These are phyloP conservation scores for Lathronympha strigana DNA, from an alignment of 2,888 invertebrate species.

Conservation along the genomic window DNA sequence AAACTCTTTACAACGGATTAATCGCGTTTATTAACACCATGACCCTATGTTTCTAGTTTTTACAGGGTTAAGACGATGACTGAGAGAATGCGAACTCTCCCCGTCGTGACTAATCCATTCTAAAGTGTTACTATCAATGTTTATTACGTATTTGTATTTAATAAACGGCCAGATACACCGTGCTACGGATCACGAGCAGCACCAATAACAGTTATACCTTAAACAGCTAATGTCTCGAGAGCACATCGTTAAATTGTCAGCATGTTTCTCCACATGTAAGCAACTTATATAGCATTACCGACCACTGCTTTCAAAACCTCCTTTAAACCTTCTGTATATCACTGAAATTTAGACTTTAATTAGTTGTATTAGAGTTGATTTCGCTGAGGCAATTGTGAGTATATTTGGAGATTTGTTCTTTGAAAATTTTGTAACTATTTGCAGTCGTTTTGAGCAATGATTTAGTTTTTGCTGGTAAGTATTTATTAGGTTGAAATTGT, in stretches of 20 bases:
- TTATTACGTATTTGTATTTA: too few relatives aligned
- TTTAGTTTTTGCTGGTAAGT: constrained; percentile 20
- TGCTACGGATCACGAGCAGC: constrained; percentile 3
- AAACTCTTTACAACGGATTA: too few relatives aligned
- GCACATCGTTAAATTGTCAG: constrained; percentile 30
- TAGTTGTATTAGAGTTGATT: neutral
- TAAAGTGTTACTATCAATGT: too few relatives aligned
- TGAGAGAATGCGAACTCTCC: too few relatives aligned
- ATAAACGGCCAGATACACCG: constrained; percentile 15
- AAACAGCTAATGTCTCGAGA: constrained; percentile 30
- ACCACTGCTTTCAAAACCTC: neutral
- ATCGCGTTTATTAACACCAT: too few relatives aligned
- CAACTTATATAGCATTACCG: constrained; percentile 16
- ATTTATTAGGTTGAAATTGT: constrained; percentile 33
- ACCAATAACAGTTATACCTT: constrained; percentile 45
- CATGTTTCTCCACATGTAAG: constrained; percentile 16
- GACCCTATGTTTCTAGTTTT: too few relatives aligned
- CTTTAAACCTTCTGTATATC: neutral
- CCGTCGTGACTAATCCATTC: too few relatives aligned
- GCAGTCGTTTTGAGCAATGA: constrained; percentile 20
- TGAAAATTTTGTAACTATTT: constrained; percentile 15
- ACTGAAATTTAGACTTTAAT: neutral
- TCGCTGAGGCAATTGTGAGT: neutral
- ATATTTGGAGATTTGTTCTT: neutral
- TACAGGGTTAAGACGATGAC: too few relatives aligned